A percentile compares a stretch with the other conserved stretches of the same genome.
phyloP scores from a whole-genome alignment of 2,888 invertebrate genomes.

The Pardosa pseudoannulata region DNA sequence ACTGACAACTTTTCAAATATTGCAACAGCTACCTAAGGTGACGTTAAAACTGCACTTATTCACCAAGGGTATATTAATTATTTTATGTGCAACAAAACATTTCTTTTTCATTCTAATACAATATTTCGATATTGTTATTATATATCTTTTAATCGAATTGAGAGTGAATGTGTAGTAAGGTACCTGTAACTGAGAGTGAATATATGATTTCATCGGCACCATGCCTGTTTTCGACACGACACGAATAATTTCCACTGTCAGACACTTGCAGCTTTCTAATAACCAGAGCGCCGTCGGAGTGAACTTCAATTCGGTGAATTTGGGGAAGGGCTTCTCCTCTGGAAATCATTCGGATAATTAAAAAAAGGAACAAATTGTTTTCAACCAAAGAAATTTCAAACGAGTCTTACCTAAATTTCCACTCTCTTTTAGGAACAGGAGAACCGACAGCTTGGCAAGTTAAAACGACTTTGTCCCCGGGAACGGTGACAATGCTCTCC shows the following conservation, averaged over 20 bases:
- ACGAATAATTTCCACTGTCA: constrained; percentile 96
- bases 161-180: constrained; percentile 38
- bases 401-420: constrained; percentile 74
- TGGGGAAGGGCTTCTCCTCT: constrained; percentile 67
- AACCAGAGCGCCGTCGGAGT: constrained; percentile 58
- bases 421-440: constrained; percentile 73
- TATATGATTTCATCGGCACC: constrained; percentile 95
- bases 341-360: no score
- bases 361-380: not conserved
- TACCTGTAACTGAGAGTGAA: constrained; percentile 76
- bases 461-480: constrained; percentile 67
- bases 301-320: constrained; percentile 65
- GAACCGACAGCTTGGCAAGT: constrained; percentile 73
- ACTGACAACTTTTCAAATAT: no score
- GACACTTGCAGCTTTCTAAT: constrained; percentile 75
- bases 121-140: no score
- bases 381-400: no score
- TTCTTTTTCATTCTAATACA: no score
- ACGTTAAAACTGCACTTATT: no score
- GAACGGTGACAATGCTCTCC: constrained; percentile 59
- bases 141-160: no score
- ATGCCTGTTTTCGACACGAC: constrained; percentile 93
- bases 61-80: no score
- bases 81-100: no score
- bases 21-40: no score